Base-by-base conservation (phyloP, 2,888 invertebrate genomes). In the Ferdinandea cuprea region DNA sequence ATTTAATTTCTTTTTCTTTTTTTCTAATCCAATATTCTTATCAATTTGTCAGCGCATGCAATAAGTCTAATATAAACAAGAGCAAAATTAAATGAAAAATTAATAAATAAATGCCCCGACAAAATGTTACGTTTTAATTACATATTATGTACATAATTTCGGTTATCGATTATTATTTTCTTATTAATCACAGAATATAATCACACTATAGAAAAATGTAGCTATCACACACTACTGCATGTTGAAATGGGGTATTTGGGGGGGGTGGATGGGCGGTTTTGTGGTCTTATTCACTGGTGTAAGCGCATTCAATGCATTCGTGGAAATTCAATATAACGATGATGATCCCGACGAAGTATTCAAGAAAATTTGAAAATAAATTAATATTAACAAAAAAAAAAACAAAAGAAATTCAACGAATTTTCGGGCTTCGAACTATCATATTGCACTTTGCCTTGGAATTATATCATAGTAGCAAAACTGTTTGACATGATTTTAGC, bases 111-210 rank as follows among this genome's bases (percentile, higher is more conserved):
- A 40, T 73, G 59, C 73, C 40, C 73, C 52, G 78, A 37, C n/a
- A 44, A 56, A 13, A 17, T n/a, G 21, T 65, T 65, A 58, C 32
- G 56, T 69, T 25, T 40, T 19, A 56, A 28, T 63, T 63, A 25
- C 15, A 5, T 44, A 15, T 15, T 46, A 42, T n/a, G n/a, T n/a
- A n/a, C n/a, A 35, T 56, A 68, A 9, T 54, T 48, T 68, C 19
- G 28, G 42, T 35, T 78, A 65, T 78, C 52, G 63, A 59, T 69
- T 66, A 65, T 59, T 37, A 17, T 44, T 63, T n/a, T n/a, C n/a
- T n/a, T 42, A 42, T 17, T 72, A 73, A 73, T 83, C 78, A 83
- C 78, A 83, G 72, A 61, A 50, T 68, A 44, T 46, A 68, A 76
- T 76, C 76, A 76, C 76, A 28, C 1, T 66, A 48, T n/a, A n/a